Percentiles rank a stretch among this genome's conserved stretches.
Conservation (phyloP, 2,888 invertebrate genomes). For the Pollenia labialis region DNA sequence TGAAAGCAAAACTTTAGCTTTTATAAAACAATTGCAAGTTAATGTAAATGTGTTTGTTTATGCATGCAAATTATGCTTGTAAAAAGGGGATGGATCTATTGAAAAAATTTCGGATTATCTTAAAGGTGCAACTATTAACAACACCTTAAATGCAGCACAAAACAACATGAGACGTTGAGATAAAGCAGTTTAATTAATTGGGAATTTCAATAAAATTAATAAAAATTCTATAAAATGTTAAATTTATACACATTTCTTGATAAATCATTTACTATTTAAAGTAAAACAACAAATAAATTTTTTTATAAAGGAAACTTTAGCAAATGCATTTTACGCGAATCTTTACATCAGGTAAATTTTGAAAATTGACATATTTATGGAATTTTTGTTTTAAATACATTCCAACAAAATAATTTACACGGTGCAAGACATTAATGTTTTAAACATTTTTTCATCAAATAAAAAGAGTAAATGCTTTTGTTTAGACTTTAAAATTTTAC, state of each 20-base stretch:
- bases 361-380: too few relatives aligned
- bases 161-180: slow-evolving; percentile 27
- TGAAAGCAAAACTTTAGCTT: slow-evolving; percentile 29
- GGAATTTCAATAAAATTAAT: slow-evolving; percentile 5
- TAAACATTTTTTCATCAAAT: too few relatives aligned
- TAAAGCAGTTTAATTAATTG: slow-evolving; percentile 22
- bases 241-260: too few relatives aligned
- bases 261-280: not conserved
- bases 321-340: too few relatives aligned
- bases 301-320: too few relatives aligned
- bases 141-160: slow-evolving; percentile 35
- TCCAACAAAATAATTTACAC: too few relatives aligned
- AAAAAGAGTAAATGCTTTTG: too few relatives aligned
- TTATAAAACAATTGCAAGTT: not conserved
- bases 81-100: slow-evolving; percentile 49
- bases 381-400: too few relatives aligned
- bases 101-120: slow-evolving; percentile 49
- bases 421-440: too few relatives aligned
- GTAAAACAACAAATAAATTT: not conserved
- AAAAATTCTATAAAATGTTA: not conserved
- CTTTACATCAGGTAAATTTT: too few relatives aligned
- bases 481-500: too few relatives aligned
- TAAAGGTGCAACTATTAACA: slow-evolving; percentile 49
- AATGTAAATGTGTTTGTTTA: not conserved
- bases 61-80: slow-evolving; percentile 33